Conservation (phyloP, 1,140 invertebrate species). For the Drosophila equinoxialis region DNA sequence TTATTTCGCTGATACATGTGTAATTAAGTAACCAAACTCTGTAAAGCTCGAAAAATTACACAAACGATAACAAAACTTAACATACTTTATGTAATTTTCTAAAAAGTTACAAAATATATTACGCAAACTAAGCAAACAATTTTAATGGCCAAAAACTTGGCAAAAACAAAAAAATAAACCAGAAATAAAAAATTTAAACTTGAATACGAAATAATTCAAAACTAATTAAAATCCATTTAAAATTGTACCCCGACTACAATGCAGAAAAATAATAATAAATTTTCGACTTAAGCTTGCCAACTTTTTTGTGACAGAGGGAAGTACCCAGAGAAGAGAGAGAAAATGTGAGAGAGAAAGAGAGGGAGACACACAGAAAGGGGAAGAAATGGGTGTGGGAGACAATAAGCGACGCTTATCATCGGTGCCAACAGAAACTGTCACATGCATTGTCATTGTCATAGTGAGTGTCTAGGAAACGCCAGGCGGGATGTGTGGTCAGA, state of each 20-base stretch:
- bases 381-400: conserved; percentile 1
- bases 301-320: conserved; percentile 23
- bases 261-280: conserved; percentile 64
- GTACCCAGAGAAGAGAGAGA: not conserved
- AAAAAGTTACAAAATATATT: conserved; percentile 22
- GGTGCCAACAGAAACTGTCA: conserved; percentile 55
- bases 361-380: not conserved
- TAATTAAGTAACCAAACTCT: too few species aligned
- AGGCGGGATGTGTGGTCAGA: not conserved
- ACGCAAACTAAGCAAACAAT: conserved; percentile 26
- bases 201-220: conserved; percentile 57
- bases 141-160: conserved; percentile 33
- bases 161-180: not conserved
- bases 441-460: conserved; percentile 57
- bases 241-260: conserved; percentile 44
- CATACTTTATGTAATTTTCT: not conserved
- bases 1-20: too few species aligned
- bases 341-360: not conserved
- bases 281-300: conserved; percentile 55
- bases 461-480: conserved; percentile 4
- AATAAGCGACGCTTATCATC: conserved; percentile 56
- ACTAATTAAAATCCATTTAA: conserved; percentile 64
- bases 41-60: too few species aligned
- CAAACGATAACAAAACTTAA: too few species aligned
- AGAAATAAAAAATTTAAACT: conserved; percentile 41